phyloP scores from a whole-genome alignment of 1,140 invertebrate genomes.

The Hyles euphorbiae region DNA sequence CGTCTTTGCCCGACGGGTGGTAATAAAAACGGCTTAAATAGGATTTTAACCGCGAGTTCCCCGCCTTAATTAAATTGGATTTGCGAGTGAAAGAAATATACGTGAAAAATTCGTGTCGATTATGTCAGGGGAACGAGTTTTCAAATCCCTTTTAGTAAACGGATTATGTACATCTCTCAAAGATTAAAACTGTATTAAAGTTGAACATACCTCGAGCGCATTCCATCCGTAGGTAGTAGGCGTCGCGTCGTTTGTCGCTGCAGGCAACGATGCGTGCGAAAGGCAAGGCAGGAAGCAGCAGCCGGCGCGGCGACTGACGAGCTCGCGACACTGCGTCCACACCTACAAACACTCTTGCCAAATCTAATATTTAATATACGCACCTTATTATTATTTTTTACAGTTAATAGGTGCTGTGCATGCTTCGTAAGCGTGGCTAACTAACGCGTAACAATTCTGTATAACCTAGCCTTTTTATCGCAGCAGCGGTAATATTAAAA shows the following conservation, averaged over 20 bases:
- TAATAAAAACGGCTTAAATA: slow-evolving; percentile 75
- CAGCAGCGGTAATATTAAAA: slow-evolving; percentile 50
- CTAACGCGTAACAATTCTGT: too few species aligned
- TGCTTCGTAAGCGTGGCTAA: too few species aligned
- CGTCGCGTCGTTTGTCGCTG: slow-evolving; percentile 4
- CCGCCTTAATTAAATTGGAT: slow-evolving; percentile 75
- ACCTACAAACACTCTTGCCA: neutral
- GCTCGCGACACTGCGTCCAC: slow-evolving; percentile 8
- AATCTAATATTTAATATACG: too few species aligned
- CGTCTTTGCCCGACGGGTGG: slow-evolving; percentile 69
- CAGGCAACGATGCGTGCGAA: slow-evolving; percentile 27
- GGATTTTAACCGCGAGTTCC: slow-evolving; percentile 74
- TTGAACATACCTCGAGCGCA: slow-evolving; percentile 12
- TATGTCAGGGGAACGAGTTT: slow-evolving; percentile 58
- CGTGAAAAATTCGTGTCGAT: slow-evolving; percentile 72
- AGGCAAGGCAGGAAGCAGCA: slow-evolving; percentile 57
- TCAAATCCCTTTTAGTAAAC: slow-evolving; percentile 52
- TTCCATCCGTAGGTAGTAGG: slow-evolving; percentile 4
- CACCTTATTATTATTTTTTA: too few species aligned
- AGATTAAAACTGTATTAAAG: slow-evolving; percentile 37
- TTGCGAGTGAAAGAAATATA: slow-evolving; percentile 72
- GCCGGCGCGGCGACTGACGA: slow-evolving; percentile 29
- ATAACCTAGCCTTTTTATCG: slow-evolving; percentile 34
- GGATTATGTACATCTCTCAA: slow-evolving; percentile 47
- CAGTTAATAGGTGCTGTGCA: too few species aligned